Base-by-base conservation (phyloP, 2,113 vertebrate species). In the Notarius quadriscutis region DNA sequence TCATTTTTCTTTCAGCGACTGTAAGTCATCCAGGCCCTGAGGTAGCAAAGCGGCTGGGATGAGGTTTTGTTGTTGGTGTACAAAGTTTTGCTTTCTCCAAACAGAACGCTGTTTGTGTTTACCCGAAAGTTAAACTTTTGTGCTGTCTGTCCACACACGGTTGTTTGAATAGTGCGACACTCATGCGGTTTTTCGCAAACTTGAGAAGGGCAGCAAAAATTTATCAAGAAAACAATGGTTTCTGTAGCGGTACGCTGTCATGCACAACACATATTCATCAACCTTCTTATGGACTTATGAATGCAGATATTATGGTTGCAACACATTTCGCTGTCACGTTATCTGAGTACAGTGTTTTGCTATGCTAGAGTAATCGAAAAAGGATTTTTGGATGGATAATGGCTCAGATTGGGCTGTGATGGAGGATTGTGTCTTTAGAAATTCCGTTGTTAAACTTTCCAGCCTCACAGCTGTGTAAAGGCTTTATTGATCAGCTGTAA, bases 81-180 rank as follows among this genome's bases (percentile, higher is more conserved):
- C 57, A 81, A 81, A 81, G 79, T 81, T 81, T 81, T 62, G 34
- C 79, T 62, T 81, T 81, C 79, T 81, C 79, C 81, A 83, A 83
- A 83, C 81, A 83, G 48, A 67, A 53, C 81, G 53, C 48, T 67
- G 60, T 53, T 83, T 83, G 60, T 83, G 67, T 83, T 83, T 83
- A 83, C 48, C 48, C 81, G 67, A 67, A 83, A 27, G 81, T 67
- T 83, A n/a, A 67, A 65, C 60, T 67, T 67, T 67, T 83, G 41
- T 83, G 81, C 65, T 62, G 50, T 83, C 62, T 67, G 62, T 67
- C 62, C 48, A 67, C 62, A 67, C 41, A 67, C n/a, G 1, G 12
- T 51, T 30, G 81, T 83, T 67, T 53, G 81, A 27, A 15, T n/a
- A 67, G 81, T 67, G 62, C 48, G 67, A 15, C 48, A 67, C 15